Base-by-base conservation (phyloP, 2,113 vertebrate genomes). In the Larimichthys polyactis region DNA sequence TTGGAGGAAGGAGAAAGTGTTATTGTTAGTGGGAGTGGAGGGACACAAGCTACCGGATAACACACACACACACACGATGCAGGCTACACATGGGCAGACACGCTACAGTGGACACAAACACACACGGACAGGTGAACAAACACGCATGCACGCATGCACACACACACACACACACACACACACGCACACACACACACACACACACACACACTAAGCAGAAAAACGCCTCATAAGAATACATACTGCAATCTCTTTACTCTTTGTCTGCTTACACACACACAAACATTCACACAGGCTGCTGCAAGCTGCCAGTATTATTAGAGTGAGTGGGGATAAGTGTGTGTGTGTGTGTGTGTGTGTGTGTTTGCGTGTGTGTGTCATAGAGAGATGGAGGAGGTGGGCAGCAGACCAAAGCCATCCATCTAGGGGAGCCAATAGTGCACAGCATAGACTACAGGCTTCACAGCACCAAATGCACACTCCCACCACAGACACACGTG, bases 321-420 rank as follows among this genome's bases (percentile, higher is more conserved):
- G 52, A 75, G 67, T 68, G 83, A 69, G 72, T 58, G 71, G 11
- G 70, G 24, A 54, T 75, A 44, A n/a, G 67, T 40, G 71, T 70
- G 75, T 68, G 29, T 19, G 75, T 65, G 58, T 44, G 43, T 44
- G 43, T 40, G 49, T 64, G 79, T 77, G 80, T 81, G 51, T 80
- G 75, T 82, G 84, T 75, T 6, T 46, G 55, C 51, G 79, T 77
- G 80, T 78, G 51, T 81, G 75, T 82, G 84, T 75, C 11, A 59
- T 5, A 32, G 49, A 70, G 71, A 92, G 83, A 92, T 85, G 81
- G 87, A 88, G 51, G 77, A 84, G 87, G 85, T 83, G 86, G 86
- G 87, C 86, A 92, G 60, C 63, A 78, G 87, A 93, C 87, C 89
- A 91, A 85, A 94, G 86, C 85, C 88, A 93, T 91, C 84, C 89